Percentiles rank a stretch among this genome's conserved stretches.
Conservation (phyloP, 2,797 vertebrate genomes). For the Acipenser transmontanus region DNA sequence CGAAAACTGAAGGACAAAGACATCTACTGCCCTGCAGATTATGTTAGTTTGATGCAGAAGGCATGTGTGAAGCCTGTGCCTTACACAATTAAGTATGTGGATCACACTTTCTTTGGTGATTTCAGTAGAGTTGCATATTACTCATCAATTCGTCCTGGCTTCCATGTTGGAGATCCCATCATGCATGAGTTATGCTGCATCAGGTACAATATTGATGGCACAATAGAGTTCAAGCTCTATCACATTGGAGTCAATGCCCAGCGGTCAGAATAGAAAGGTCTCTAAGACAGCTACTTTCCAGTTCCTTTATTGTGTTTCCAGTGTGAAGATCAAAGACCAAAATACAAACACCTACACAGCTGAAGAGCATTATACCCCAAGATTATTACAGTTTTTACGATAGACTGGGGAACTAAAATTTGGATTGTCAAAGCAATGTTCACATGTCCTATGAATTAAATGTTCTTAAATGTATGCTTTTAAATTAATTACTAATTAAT, state of each 20-base stretch:
- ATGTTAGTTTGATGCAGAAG: constrained; percentile 8
- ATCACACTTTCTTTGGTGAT: constrained; percentile 8
- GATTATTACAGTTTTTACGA: too few relatives aligned
- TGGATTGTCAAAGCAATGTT: too few relatives aligned
- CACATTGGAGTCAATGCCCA: constrained; percentile 11
- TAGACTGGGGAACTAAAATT: too few relatives aligned
- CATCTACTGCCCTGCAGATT: constrained; percentile 7
- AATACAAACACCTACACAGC: constrained; percentile 15
- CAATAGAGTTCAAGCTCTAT: constrained; percentile 14
- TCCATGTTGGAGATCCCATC: background rate
- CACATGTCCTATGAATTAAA: too few relatives aligned
- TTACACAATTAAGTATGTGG: constrained; percentile 4
- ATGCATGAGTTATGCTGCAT: constrained; percentile 1
- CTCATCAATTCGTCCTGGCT: constrained; percentile 12
- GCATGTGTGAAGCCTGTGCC: constrained; percentile 9
- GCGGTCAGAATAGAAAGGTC: too few relatives aligned
- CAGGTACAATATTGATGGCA: constrained; percentile 16
- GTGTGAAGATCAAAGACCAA: constrained; percentile 6
- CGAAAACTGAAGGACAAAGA: constrained; percentile 10
- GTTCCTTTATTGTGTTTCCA: constrained; percentile 10
- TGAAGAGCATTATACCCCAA: constrained; percentile 4
- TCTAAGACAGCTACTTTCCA: constrained; percentile 6
- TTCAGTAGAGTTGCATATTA: background rate
- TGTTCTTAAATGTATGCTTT: too few relatives aligned
- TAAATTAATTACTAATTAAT: too few relatives aligned